Evolutionary conservation across 2,113 vertebrate species (phyloP), one percentile per base, ranked within the genome.

Genomic region (Ageneiosus marmoratus): DNA sequence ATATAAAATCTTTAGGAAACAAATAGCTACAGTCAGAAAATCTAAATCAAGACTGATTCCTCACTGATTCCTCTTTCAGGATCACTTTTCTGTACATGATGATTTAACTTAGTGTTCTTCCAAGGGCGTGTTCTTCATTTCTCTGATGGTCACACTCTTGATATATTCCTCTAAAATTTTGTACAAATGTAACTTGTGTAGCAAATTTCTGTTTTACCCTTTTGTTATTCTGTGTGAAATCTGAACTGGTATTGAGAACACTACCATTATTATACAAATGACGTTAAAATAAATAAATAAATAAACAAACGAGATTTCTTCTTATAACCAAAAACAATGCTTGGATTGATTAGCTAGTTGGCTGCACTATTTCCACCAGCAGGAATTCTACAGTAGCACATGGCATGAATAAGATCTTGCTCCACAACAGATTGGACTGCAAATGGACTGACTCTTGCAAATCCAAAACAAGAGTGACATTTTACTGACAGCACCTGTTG

Each of bases 381-480:
- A 77, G 53, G 75, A 77, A 34, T 16, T 77, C 75, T 55, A 58
- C 53, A 41, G 32, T 41, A 58, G 34, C 75, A 77, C 75, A 77
- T 77, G 75, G 76, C 78, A 80, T 37, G 48, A 13, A 20, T 37
- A 69, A 48, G 29, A 24, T 80, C 29, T 80, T 48, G 2, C 48
- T 53, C 48, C 37, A 69, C 79, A 53, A 50, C 78, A 80, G 78
- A 48, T 46, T 60, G 76, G 76, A 60, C 76, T 11, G 37, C 76
- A 78, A 62, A 80, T 5, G 7, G 41, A 80, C 27, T 32, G 78
- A 51, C 32, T 79, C 77, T 53, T 27, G 18, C 78, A 63, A 80
- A 51, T 80, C 78, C 50, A 10, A 24, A 32, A 51, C 78, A 80
- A 51, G 41, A 20, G 5, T 76, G 73, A 55, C 73, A 76, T 76